Evolutionary conservation across 2,888 invertebrate genomes (phyloP).

Genomic region (Drosophila atripex): DNA sequence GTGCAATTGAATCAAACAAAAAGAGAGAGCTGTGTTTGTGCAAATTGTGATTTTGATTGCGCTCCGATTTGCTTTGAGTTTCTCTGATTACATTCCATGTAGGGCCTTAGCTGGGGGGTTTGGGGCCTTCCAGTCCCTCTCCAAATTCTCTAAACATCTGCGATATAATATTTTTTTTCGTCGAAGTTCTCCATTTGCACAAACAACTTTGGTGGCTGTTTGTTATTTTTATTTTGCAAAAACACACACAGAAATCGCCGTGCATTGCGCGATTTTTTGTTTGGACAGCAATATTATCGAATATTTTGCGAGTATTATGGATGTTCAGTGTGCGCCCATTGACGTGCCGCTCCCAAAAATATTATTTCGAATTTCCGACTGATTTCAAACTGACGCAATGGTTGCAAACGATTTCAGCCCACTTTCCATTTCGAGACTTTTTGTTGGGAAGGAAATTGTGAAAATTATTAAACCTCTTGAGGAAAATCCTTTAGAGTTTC

Average conservation of each 20-base stretch:
- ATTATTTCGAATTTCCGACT: conserved; percentile 22
- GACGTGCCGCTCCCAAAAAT: conserved; percentile 21
- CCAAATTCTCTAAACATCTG: conserved; percentile 12
- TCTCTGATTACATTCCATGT: conserved; percentile 7
- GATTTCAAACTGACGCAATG: conserved; percentile 23
- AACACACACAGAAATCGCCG: conserved; percentile 10
- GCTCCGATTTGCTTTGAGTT: not conserved
- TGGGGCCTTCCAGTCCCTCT: not conserved
- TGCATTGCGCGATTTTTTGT: conserved; percentile 10
- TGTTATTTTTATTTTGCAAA: conserved; percentile 18
- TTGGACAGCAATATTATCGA: conserved; percentile 34
- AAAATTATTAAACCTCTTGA: not conserved
- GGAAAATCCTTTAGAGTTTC: not conserved
- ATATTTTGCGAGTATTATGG: conserved; percentile 35
- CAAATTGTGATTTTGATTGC: conserved; percentile 19
- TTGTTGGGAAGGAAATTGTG: not conserved
- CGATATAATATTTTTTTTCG: conserved; percentile 7
- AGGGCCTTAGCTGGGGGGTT: not conserved
- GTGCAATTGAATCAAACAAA: not conserved
- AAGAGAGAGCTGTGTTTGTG: conserved; percentile 20
- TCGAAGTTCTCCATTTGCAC: conserved; percentile 17
- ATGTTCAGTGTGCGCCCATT: conserved; percentile 13
- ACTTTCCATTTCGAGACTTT: conserved; percentile 1
- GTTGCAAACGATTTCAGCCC: conserved; percentile 1
- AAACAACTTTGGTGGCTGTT: conserved; percentile 26